Evolutionary conservation across 2,888 invertebrate genomes (phyloP).

Genomic region (Pachymerium ferrugineum): DNA sequence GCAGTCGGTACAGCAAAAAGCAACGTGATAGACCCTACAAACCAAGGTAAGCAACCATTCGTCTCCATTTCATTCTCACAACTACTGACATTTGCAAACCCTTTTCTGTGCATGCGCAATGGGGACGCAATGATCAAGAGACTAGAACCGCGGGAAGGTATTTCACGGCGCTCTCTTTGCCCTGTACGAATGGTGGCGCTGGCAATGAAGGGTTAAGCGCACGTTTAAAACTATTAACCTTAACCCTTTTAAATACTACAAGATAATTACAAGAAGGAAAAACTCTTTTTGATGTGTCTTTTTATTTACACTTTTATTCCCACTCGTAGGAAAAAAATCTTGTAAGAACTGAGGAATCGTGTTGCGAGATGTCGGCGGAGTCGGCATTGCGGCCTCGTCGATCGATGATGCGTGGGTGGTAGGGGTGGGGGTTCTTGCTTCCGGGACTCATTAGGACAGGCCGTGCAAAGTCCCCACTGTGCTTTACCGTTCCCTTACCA

Average conservation of each 20-base stretch:
- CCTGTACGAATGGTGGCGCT: too few species aligned
- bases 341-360: neutral
- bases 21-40: neutral
- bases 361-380: neutral
- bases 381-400: neutral
- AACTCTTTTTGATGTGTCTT: too few species aligned
- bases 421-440: neutral
- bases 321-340: too few species aligned
- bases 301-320: too few species aligned
- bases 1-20: neutral
- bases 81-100: neutral
- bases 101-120: neutral
- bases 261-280: too few species aligned
- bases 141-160: too few species aligned
- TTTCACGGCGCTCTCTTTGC: too few species aligned
- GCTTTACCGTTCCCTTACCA: neutral
- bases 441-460: neutral
- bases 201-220: too few species aligned
- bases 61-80: neutral
- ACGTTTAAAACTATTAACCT: too few species aligned
- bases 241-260: too few species aligned
- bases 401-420: neutral
- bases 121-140: too few species aligned
- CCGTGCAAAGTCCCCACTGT: neutral
- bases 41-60: neutral